Percentiles rank a stretch among this genome's conserved stretches.
Conservation (phyloP, 1,140 invertebrate species). For the Orius insidiosus region DNA sequence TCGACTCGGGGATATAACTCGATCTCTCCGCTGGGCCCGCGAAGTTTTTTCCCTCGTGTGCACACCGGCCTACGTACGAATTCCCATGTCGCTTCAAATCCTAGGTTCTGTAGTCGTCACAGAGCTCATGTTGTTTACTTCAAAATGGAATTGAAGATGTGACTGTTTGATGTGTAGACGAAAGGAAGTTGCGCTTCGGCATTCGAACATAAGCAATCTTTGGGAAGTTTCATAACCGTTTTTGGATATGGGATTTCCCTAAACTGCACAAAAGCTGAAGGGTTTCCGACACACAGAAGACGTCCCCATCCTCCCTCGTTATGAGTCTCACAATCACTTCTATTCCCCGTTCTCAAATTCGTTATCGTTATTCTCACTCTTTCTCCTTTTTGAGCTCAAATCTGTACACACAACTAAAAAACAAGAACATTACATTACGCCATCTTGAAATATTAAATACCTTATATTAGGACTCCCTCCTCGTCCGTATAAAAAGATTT, state of each 20-base stretch:
- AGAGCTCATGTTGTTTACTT: slow-evolving; percentile 61
- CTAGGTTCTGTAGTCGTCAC: slow-evolving; percentile 62
- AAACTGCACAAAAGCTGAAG: slow-evolving; percentile 32
- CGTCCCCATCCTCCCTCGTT: slow-evolving; percentile 45
- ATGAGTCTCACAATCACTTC: slow-evolving; percentile 36
- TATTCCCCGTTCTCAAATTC: slow-evolving; percentile 37
- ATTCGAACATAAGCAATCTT: slow-evolving; percentile 54
- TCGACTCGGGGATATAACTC: slow-evolving; percentile 35
- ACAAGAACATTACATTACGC: slow-evolving; percentile 11
- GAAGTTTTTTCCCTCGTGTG: slow-evolving; percentile 40
- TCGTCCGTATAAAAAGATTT: slow-evolving; percentile 71
- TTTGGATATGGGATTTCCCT: slow-evolving; percentile 48
- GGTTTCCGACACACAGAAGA: slow-evolving; percentile 46
- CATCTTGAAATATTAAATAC: too few relatives aligned
- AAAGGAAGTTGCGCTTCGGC: slow-evolving; percentile 37
- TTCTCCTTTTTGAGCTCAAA: slow-evolving; percentile 67
- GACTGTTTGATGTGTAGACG: slow-evolving; percentile 55
- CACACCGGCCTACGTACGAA: slow-evolving; percentile 54
- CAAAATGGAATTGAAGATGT: slow-evolving; percentile 66
- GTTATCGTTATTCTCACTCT: slow-evolving; percentile 48
- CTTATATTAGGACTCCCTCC: slow-evolving; percentile 65
- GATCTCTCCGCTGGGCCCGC: slow-evolving; percentile 59
- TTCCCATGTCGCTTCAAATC: slow-evolving; percentile 69
- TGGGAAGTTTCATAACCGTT: slow-evolving; percentile 35
- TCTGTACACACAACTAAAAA: slow-evolving; percentile 60